Evolutionary conservation across 2,113 vertebrate species (phyloP).

Genomic region (Phylloscopus trochilus): DNA sequence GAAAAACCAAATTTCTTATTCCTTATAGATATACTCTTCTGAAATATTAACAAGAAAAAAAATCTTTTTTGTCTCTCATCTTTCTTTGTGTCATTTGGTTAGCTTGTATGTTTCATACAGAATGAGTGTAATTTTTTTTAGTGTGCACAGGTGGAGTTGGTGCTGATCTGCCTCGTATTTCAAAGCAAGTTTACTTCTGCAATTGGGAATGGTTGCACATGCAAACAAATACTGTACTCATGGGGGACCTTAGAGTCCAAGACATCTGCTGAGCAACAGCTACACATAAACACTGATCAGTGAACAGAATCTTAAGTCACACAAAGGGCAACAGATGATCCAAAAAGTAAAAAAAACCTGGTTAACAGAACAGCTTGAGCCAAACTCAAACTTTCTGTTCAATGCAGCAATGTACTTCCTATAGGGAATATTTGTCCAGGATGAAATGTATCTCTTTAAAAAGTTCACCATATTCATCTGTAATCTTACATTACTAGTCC

Average conservation of each 20-base stretch:
- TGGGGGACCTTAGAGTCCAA: background rate
- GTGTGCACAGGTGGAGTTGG: background rate
- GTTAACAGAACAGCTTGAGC: background rate
- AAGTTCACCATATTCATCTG: background rate
- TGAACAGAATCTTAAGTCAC: conserved; percentile 11
- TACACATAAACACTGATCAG: conserved; percentile 3
- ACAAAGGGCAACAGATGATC: conserved; percentile 9
- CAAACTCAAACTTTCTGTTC: background rate
- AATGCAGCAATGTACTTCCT: background rate
- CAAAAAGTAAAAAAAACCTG: background rate
- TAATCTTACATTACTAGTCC: background rate
- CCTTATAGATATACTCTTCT: background rate
- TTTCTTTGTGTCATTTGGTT: background rate
- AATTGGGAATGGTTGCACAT: background rate
- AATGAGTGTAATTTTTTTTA: background rate
- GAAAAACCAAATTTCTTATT: background rate
- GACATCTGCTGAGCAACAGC: conserved; percentile 40
- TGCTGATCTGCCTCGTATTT: background rate
- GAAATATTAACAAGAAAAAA: background rate
- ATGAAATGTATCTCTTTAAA: background rate
- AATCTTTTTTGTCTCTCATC: background rate
- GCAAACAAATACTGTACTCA: background rate
- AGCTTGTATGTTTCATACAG: background rate
- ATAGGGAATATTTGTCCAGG: background rate
- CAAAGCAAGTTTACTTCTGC: background rate